These are phyloP conservation scores for Drosophila tsacasi DNA, from an alignment of 1,140 invertebrate species.

Conservation along the genomic window DNA sequence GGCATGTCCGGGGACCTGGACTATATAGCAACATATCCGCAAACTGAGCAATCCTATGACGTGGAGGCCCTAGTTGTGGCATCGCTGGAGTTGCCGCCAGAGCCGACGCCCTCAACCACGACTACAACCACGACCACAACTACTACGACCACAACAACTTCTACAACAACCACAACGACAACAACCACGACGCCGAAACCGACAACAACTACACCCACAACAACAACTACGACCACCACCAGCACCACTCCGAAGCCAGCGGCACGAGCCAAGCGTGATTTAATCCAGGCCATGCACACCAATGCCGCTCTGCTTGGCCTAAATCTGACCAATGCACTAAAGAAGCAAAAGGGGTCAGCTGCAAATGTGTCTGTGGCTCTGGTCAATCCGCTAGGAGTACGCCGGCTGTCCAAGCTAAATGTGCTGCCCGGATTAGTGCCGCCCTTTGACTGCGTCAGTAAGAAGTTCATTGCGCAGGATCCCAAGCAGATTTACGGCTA, in stretches of 20 bases:
- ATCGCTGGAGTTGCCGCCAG: conserved; percentile 88
- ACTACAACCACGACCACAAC: conserved; percentile 86
- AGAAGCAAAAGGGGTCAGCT: conserved; percentile 58
- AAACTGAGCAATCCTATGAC: conserved; percentile 87
- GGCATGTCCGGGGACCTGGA: conserved; percentile 88
- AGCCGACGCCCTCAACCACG: conserved; percentile 87
- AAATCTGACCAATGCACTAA: conserved; percentile 59
- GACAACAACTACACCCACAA: conserved; percentile 41
- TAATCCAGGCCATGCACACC: conserved; percentile 66
- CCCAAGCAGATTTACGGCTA: conserved; percentile 90
- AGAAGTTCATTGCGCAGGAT: conserved; percentile 87
- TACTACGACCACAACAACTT: conserved; percentile 86
- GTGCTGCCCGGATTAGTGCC: conserved; percentile 71
- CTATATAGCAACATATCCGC: conserved; percentile 88
- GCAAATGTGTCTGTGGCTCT: conserved; percentile 56
- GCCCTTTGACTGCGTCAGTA: conserved; percentile 88
- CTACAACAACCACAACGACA: conserved; percentile 85
- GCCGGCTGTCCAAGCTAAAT: conserved; percentile 12
- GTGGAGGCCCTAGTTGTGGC: conserved; percentile 90
- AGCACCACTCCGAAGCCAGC: conserved; percentile 43
- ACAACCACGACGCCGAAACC: conserved; percentile 65
- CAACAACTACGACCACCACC: conserved; percentile 39
- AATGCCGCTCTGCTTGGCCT: conserved; percentile 67
- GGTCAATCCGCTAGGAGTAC: conserved; percentile 65
- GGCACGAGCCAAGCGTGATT: conserved; percentile 63